A percentile compares a stretch with the other conserved stretches of the same genome.
Evolutionary conservation across 2,113 vertebrate species (phyloP).

Genomic region (Pipa parva): DNA sequence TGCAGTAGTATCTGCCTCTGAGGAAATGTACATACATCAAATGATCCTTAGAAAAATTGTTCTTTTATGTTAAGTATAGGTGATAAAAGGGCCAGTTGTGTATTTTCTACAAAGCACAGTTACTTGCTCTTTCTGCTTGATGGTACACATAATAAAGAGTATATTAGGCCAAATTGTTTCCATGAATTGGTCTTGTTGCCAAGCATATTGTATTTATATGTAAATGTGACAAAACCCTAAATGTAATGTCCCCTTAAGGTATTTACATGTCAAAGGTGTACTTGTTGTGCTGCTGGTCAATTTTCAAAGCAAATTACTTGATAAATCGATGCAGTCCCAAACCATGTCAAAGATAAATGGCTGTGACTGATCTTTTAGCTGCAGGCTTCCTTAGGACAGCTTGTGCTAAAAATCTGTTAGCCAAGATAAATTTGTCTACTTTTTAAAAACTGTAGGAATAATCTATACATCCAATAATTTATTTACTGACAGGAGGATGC

Average conservation of each 20-base stretch:
- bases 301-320: background rate
- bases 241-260: background rate
- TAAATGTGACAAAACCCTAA: background rate
- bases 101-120: background rate
- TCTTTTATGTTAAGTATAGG: background rate
- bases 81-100: background rate
- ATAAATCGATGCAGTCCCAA: constrained; percentile 2
- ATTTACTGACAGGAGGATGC: no score
- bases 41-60: background rate
- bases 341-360: background rate
- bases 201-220: background rate
- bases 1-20: background rate
- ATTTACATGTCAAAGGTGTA: background rate
- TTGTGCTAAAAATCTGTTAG: background rate
- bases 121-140: background rate
- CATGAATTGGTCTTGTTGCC: background rate
- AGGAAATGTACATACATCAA: background rate
- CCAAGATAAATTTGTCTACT: no score
- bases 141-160: background rate
- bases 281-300: background rate
- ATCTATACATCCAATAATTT: no score
- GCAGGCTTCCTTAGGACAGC: background rate
- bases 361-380: background rate
- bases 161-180: background rate
- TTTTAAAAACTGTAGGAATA: no score